Evolutionary conservation across 2,113 vertebrate genomes (phyloP).

Genomic region (Struthidea cinerea): DNA sequence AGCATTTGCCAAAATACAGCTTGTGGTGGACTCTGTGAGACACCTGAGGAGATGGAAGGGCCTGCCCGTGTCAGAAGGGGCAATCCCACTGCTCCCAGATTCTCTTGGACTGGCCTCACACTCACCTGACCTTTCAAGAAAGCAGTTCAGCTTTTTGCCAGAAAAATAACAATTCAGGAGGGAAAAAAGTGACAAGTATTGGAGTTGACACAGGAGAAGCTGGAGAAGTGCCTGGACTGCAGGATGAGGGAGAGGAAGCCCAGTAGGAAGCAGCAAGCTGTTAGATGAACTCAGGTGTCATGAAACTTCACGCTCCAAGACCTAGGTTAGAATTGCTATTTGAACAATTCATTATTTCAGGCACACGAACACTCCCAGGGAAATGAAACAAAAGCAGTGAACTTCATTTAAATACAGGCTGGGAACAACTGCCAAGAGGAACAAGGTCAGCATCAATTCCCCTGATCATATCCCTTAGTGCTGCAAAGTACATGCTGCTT

Average conservation of each 20-base stretch:
- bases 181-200: neutral
- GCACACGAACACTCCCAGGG: slow-evolving; percentile 1
- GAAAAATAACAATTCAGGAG: neutral
- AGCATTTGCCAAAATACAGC: neutral
- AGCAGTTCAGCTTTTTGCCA: neutral
- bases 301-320: slow-evolving; percentile 15
- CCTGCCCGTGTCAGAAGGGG: neutral
- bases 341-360: slow-evolving; percentile 54
- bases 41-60: neutral
- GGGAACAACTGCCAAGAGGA: slow-evolving; percentile 44
- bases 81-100: neutral
- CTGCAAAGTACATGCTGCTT: slow-evolving; percentile 14
- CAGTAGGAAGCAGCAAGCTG: slow-evolving; percentile 47
- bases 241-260: neutral
- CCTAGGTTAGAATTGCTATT: slow-evolving; percentile 43
- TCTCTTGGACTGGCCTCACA: neutral
- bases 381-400: slow-evolving; percentile 27
- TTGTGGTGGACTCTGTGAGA: neutral
- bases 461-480: neutral
- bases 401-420: slow-evolving; percentile 49
- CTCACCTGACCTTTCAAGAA: neutral
- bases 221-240: neutral
- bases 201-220: neutral
- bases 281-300: slow-evolving; percentile 20
- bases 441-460: slow-evolving; percentile 41